Base-by-base conservation (phyloP, 2,888 invertebrate genomes). In the Busseola fusca region DNA sequence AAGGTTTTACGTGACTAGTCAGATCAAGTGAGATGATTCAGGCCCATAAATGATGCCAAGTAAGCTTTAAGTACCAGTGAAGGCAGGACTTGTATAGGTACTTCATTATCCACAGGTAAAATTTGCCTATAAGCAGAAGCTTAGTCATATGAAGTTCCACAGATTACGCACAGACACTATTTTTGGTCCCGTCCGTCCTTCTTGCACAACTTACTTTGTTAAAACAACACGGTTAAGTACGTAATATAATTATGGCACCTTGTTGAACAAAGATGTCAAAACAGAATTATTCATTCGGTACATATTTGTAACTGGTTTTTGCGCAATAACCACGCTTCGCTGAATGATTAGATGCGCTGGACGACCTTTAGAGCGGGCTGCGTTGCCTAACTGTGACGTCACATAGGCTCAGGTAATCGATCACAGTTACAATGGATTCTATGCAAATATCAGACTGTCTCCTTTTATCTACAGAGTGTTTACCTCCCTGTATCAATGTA, bases 261-360 rank as follows among this genome's bases (percentile, higher is more conserved):
- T 77, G 76, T 80, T 78, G 72, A 58, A 76, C 73, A 74, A 78
- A 80, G 70, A 73, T 76, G 80, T 85, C 81, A 82, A 84, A 78
- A 77, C 71, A 78, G 66, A 69, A 71, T 78, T 78, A 80, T 76
- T 78, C 74, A 76, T 78, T 87, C 76, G 60, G 76, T 80, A 76
- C 72, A 76, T 75, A 83, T 81, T 78, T 83, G 81, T 86, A 83
- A 84, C 84, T 73, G 80, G 88, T 87, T 87, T 90, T 89, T 89
- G 87, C 86, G 85, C 85, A 88, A 89, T 87, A 86, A 84, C 76
- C 76, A 89, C 87, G 89, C 88, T 90, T 85, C 85, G 86, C 82
- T 90, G 91, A 90, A 87, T 91, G 89, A 92, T 92, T 92, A 90
- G 91, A 91, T 91, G 89, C 89, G 89, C 89, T 85, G 78, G 84